Evolutionary conservation across 2,113 vertebrate genomes (phyloP), one percentile per base, ranked within the genome.

Genomic region (Loxodonta africana): DNA sequence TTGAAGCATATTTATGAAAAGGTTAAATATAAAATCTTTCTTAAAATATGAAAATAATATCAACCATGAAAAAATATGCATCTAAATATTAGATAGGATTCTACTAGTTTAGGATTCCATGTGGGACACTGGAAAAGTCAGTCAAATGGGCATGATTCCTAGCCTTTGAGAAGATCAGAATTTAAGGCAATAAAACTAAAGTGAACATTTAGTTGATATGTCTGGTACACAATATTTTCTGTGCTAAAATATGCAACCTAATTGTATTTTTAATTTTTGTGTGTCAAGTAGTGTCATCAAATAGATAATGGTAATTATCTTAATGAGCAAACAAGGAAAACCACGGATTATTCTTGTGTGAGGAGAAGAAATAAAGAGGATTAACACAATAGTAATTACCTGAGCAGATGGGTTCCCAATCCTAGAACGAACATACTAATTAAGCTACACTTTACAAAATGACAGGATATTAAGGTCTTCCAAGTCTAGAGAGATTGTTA

Each of bases 321-420:
- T 95, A 93, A 94, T 95, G 51, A 96, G 25, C 51, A 51, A 77
- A 90, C 83, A n/a, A 88, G 28, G 81, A 94, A 96, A 97, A 84
- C 18, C 44, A 93, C 20, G 94, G 93, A 67, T 92, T 92, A 76
- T 96, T 92, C 67, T 93, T 74, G 17, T 73, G 90, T 98, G 98
- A 96, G 98, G 94, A 96, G 97, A 88, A 85, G 63, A 85, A 88
- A 88, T 95, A 91, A 97, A 97, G 74, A 95, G 96, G 94, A 98
- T 98, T 98, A 98, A 92, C 73, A 96, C 88, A 84, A 98, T 97
- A 98, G 96, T 97, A 98, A 98, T 98, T 98, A 97, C 98, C 90
- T 95, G 95, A 98, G 95, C 98, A 98, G 98, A 98, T 98, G 97
- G 98, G 95, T 97, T 95, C 93, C 98, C 97, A 98, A 98, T 95